Conservation (phyloP, 2,113 vertebrate genomes). For the Laticauda laticaudata region DNA sequence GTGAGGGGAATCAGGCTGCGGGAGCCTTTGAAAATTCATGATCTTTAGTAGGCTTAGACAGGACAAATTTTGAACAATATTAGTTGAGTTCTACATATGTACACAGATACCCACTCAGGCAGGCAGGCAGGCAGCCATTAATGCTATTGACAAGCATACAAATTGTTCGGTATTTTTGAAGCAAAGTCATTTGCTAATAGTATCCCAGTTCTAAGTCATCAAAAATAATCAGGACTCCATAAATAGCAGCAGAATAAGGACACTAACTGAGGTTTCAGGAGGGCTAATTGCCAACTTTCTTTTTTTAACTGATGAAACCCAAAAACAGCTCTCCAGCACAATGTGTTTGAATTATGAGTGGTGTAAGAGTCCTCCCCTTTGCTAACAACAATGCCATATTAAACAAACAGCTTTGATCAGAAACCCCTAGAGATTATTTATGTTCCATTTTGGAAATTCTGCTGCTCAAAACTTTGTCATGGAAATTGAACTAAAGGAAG, state of each 20-base stretch:
- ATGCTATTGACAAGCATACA: background rate
- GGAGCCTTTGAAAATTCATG: background rate
- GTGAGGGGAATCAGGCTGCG: background rate
- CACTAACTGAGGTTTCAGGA: background rate
- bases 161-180: too few relatives aligned
- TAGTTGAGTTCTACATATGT: background rate
- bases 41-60: background rate
- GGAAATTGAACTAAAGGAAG: background rate
- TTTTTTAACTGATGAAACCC: background rate
- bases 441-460: background rate
- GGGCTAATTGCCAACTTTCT: background rate
- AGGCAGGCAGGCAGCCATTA: background rate
- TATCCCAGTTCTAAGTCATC: background rate
- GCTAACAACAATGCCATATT: background rate
- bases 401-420: background rate
- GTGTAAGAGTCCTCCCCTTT: background rate
- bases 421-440: background rate
- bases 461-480: background rate
- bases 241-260: constrained; percentile 3
- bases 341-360: background rate
- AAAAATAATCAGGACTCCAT: background rate
- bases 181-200: background rate
- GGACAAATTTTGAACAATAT: background rate
- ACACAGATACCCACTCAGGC: background rate
- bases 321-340: too few relatives aligned